These are phyloP conservation scores for Agrypnus murinus DNA, from an alignment of 2,888 invertebrate genomes.

Conservation along the genomic window DNA sequence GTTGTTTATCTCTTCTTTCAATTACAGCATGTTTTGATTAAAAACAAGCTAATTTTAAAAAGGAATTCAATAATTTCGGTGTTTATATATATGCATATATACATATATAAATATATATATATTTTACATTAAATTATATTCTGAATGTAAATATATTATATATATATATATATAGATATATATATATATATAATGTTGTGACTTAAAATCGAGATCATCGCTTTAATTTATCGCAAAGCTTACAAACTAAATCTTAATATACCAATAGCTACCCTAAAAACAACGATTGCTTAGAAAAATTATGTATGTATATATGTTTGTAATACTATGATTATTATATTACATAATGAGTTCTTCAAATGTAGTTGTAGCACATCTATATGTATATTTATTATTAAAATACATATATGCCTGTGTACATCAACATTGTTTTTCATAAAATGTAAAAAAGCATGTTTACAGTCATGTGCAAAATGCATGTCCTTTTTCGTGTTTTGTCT, in stretches of 20 bases:
- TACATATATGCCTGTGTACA: conserved; percentile 57
- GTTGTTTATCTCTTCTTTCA: conserved; percentile 43
- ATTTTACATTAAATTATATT: too few species aligned
- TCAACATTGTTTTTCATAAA: conserved; percentile 63
- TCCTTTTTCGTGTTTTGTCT: conserved; percentile 53
- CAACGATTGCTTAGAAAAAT: conserved; percentile 73
- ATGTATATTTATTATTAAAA: conserved; percentile 56
- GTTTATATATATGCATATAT: conserved; percentile 25
- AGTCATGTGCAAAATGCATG: conserved; percentile 67
- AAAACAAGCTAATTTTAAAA: conserved; percentile 51
- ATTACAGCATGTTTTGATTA: conserved; percentile 48
- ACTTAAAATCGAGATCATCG: conserved; percentile 52
- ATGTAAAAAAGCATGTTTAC: conserved; percentile 70
- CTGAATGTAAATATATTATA: conserved; percentile 44
- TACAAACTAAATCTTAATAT: conserved; percentile 71
- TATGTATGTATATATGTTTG: conserved; percentile 70
- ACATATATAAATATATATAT: not conserved
- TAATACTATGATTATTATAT: conserved; percentile 70
- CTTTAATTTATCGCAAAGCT: conserved; percentile 72
- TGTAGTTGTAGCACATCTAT: conserved; percentile 59
- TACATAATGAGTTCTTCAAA: conserved; percentile 69
- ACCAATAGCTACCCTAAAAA: conserved; percentile 71
- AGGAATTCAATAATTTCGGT: conserved; percentile 47
- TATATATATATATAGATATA: not conserved
- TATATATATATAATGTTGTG: conserved; percentile 48